Evolutionary conservation across 2,888 invertebrate genomes (phyloP), one percentile per base, ranked within the genome.

Genomic region (Drosophila pseudotalamancana): DNA sequence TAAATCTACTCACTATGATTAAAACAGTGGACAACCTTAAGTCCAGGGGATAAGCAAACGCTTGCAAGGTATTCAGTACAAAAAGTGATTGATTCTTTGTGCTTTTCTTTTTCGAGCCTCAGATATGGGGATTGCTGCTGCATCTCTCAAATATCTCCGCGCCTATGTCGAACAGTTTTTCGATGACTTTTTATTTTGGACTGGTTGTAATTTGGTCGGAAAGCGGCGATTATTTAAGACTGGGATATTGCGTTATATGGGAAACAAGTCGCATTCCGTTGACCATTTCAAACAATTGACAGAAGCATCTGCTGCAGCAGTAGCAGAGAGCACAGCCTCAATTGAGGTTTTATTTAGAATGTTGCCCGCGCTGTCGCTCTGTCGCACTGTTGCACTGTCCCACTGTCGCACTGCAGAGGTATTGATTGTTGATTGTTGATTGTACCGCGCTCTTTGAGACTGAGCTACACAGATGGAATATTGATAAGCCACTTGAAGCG

Each of bases 201-300:
- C 40, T 56, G 32, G 59, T 62, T 72, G 75, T 71, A 78, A 83
- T 86, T 87, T 75, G 78, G 77, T 50, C 40, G 62, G 31, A 45
- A 77, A 31, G 54, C 39, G 39, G 72, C 72, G 48, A 72, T 85
- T 79, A 78, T 84, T 79, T 75, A 84, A 79, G 82, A 54, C 61
- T 39, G 56, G 12, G 40, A 23, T 49, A 48, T 60, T 75, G 62
- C 63, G 57, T 64, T 66, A 63, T 60, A 78, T 73, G 71, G 67
- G 73, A 89, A 89, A 89, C 89, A 72, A 87, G 89, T 88, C 87
- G 80, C 88, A 89, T 89, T 90, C 89, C 90, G 65, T 82, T 89
- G 90, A 88, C 89, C 89, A 90, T 90, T 90, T 89, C 83, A 66
- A 83, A 79, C 72, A 78, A 82, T 80, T 74, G 70, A 59, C 83